Conservation (phyloP, 1,140 invertebrate species). For the Pogonus chalceus region DNA sequence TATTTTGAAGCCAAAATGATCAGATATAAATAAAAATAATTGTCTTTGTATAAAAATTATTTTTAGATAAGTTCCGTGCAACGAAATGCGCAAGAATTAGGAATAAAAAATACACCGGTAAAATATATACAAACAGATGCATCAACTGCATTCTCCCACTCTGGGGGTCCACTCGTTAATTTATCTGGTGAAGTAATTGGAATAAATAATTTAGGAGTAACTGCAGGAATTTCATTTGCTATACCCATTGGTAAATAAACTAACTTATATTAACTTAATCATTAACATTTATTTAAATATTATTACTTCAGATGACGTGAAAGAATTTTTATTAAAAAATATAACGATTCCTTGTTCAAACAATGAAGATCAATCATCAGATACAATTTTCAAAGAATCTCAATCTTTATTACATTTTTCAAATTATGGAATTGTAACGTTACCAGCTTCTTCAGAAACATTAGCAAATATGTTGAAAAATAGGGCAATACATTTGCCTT, state of each 20-base stretch:
- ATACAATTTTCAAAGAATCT: no score
- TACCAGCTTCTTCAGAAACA: no score
- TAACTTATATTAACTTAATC: no score
- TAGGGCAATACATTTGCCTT: not conserved
- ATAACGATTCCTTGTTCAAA: no score
- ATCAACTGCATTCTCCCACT: slow-evolving; percentile 86
- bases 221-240: slow-evolving; percentile 81
- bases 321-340: no score
- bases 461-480: not conserved
- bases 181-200: slow-evolving; percentile 85
- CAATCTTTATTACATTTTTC: no score
- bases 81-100: slow-evolving; percentile 65
- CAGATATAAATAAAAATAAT: no score
- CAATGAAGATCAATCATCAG: no score
- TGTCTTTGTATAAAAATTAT: not conserved
- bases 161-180: slow-evolving; percentile 83
- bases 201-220: slow-evolving; percentile 86
- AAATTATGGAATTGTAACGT: no score
- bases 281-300: no score
- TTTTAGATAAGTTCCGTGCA: slow-evolving; percentile 52
- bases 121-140: slow-evolving; percentile 90
- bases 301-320: slow-evolving; percentile 9
- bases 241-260: slow-evolving; percentile 71
- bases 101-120: slow-evolving; percentile 64
- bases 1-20: not conserved